Base-by-base conservation (phyloP, 2,797 vertebrate genomes). In the Chiloscyllium punctatum region DNA sequence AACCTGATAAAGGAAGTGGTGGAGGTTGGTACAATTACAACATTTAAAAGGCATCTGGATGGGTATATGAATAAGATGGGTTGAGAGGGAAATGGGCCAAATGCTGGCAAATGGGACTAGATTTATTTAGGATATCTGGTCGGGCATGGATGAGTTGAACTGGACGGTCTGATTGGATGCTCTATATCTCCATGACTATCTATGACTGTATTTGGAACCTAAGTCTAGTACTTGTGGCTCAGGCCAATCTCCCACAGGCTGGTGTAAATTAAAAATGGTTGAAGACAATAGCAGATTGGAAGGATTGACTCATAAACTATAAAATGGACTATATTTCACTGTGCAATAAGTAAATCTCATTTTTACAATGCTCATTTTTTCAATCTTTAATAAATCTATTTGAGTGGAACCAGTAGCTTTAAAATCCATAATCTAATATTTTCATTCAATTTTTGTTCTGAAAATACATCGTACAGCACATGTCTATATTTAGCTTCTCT, bases 261-360 rank as follows among this genome's bases (percentile, higher is more conserved):
- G 30, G 86, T 87, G 86, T 87, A 87, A 87, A 87, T 53, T 87
- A 27, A 87, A 51, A 87, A 87, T 87, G 16, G 23, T 87, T 87
- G 86, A 27, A 15, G 11, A 87, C 86, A 53, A 53, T 53, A 25
- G 2, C 48, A 87, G 51, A 87, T 30, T 21, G 86, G 30, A 25
- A 18, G 25, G 21, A 13, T 11, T 82, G 48, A 53, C n/a, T 82
- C 33, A 13, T 37, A 82, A 82, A 82, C 77, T 82, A 15, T 4
- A 37, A n/a, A 82, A n/a, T 37, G n/a, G n/a, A 33, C 33, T 42
- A 82, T 82, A 82, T 82, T 42, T 82, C n/a, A 42, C 77, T 82
- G 77, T n/a, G n/a, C n/a, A 82, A 82, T n/a, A 18, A 37, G 86
- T 53, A 21, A 87, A 11, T 53, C 48, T 53, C 23, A 3, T 87